These are phyloP conservation scores for Diadegma fenestrale DNA, from an alignment of 2,888 invertebrate genomes.

Conservation along the genomic window DNA sequence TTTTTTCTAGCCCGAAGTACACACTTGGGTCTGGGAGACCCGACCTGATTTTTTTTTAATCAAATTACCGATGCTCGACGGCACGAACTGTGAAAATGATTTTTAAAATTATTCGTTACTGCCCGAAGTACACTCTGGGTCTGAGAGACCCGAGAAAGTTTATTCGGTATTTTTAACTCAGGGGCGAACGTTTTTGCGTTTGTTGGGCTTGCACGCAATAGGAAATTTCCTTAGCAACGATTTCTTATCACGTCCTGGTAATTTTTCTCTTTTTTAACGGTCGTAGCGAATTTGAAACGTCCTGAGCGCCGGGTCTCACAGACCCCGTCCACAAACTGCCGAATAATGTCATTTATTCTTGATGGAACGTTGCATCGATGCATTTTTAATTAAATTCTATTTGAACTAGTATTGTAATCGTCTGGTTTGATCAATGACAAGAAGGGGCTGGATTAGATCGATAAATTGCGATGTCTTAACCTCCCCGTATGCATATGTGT, in stretches of 20 bases:
- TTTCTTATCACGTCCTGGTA: background rate
- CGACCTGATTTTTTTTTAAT: background rate
- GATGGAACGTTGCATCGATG: background rate
- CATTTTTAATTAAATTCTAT: background rate
- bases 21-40: background rate
- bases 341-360: background rate
- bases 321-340: background rate
- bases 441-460: constrained; percentile 53
- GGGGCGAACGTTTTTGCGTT: background rate
- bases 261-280: background rate
- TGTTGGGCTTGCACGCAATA: background rate
- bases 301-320: background rate
- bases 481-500: background rate
- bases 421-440: constrained; percentile 29
- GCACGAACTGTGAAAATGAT: background rate
- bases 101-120: background rate
- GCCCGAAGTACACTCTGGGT: background rate
- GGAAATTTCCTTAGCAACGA: background rate
- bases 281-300: background rate
- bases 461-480: constrained; percentile 40
- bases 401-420: background rate
- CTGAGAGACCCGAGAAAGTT: background rate
- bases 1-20: background rate
- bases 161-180: background rate
- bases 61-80: background rate